Base-by-base conservation (phyloP, 2,113 vertebrate species). In the Litocranius walleri region DNA sequence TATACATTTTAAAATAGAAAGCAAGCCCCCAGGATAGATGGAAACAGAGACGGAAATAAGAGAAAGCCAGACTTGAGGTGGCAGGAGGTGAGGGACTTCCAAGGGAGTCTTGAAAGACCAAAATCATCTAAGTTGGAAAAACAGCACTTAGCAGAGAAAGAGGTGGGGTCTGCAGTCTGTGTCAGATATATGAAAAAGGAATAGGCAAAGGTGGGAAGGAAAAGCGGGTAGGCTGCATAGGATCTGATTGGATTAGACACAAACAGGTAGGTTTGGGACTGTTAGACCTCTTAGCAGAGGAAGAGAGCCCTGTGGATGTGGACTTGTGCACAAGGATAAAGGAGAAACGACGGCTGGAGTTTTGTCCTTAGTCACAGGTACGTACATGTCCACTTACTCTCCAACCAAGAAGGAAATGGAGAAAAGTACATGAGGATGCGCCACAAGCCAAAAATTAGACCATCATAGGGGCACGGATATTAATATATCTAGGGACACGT, bases 1-100 rank as follows among this genome's bases (percentile, higher is more conserved):
- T n/a, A 61, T 54, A 40, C 56, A 30, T 87, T 95, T 61, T 33
- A 83, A 94, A 52, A 74, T 67, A 52, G 48, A 87, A 84, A 40
- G 17, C 50, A 81, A 43, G 4, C 40, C 54, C 81, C 25, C 23
- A 56, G 27, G 74, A 67, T 21, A 17, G n/a, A 84, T 11, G 33
- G 59, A 85, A 9, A 54, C 15, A 10, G 82, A 81, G 14, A 36
- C 1, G 15, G 61, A 54, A 94, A 71, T 21, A 11, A 27, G 30
- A 43, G 30, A 59, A 78, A 27, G 30, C 21, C 43, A 23, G 25
- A 48, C 29, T 13, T 12, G 27, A 83, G 62, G 12, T 2, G 1
- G 23, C 6, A 45, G 48, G 30, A 62, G 71, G 59, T 8, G 9
- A n/a, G 4, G 61, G 90, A 10, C 45, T 61, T 93, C 48, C 14